phyloP scores from a whole-genome alignment of 2,888 invertebrate species.

The Cyaniris semiargus region DNA sequence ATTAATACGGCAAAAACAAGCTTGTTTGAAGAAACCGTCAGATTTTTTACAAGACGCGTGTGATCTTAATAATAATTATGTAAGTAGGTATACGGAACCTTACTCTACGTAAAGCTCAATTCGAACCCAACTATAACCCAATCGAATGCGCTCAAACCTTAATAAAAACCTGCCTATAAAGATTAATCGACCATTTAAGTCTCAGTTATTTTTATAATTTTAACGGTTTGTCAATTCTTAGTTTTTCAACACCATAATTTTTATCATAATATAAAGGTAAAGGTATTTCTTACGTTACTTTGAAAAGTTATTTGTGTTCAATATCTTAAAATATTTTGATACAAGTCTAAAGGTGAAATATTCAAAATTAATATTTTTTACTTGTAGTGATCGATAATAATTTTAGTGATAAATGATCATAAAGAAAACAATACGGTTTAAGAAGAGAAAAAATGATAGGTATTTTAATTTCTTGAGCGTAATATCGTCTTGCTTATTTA shows the following conservation, averaged over 20 bases:
- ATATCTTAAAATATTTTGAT: not conserved
- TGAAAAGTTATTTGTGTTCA: not conserved
- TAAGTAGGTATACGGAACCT: not conserved
- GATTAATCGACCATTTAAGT: slow-evolving; percentile 12
- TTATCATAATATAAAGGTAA: not conserved
- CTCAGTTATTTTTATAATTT: not conserved
- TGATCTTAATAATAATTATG: not conserved
- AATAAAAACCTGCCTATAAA: not conserved
- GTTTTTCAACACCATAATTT: not conserved
- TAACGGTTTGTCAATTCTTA: not conserved
- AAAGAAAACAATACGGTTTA: too few species aligned
- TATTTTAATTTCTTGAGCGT: too few species aligned
- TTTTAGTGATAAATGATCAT: too few species aligned
- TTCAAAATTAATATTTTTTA: too few species aligned
- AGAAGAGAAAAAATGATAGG: too few species aligned
- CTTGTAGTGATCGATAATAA: too few species aligned
- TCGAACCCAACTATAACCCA: not conserved
- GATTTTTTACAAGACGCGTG: not conserved
- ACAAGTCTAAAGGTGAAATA: too few species aligned
- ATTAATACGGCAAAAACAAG: not conserved
- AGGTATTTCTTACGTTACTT: not conserved
- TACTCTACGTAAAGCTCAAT: not conserved
- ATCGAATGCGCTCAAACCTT: not conserved
- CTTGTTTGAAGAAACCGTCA: not conserved
- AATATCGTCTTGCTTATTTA: too few species aligned